A percentile compares a stretch with the other conserved stretches of the same genome.
Conservation (phyloP, 2,113 vertebrate genomes). For the Leucopsar rothschildi region DNA sequence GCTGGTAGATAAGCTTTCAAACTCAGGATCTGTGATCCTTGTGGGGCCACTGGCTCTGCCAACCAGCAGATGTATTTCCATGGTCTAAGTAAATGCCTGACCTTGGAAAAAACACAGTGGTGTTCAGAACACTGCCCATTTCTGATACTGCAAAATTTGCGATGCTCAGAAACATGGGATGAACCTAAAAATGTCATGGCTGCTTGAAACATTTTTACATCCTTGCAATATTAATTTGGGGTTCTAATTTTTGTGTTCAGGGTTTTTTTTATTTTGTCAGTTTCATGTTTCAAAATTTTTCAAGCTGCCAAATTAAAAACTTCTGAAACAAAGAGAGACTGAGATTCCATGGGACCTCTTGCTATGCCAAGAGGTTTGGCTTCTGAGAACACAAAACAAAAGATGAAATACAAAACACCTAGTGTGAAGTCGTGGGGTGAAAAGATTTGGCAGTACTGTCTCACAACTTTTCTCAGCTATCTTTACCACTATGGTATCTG, state of each 20-base stretch:
- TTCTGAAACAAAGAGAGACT: neutral
- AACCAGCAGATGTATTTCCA: neutral
- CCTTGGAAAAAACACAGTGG: neutral
- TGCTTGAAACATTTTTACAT: neutral
- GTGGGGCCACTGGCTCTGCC: neutral
- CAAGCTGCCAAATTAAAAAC: neutral
- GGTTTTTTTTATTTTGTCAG: neutral
- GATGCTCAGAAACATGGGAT: neutral
- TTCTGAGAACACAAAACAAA: neutral
- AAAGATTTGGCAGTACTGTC: neutral
- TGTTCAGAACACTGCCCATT: neutral
- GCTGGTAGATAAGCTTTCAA: constrained; percentile 13
- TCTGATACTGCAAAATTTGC: neutral
- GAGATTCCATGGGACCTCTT: neutral
- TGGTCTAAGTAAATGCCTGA: neutral
- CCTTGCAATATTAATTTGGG: neutral
- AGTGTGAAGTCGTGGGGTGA: neutral
- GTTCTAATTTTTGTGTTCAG: neutral
- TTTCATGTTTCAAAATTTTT: neutral
- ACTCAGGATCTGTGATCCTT: neutral
- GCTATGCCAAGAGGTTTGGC: neutral
- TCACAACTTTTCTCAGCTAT: neutral
- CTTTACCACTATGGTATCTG: neutral
- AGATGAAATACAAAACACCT: neutral
- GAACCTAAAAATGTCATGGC: neutral